These are phyloP conservation scores for Neocloeon triangulifer DNA, from an alignment of 1,140 invertebrate genomes.

Conservation along the genomic window DNA sequence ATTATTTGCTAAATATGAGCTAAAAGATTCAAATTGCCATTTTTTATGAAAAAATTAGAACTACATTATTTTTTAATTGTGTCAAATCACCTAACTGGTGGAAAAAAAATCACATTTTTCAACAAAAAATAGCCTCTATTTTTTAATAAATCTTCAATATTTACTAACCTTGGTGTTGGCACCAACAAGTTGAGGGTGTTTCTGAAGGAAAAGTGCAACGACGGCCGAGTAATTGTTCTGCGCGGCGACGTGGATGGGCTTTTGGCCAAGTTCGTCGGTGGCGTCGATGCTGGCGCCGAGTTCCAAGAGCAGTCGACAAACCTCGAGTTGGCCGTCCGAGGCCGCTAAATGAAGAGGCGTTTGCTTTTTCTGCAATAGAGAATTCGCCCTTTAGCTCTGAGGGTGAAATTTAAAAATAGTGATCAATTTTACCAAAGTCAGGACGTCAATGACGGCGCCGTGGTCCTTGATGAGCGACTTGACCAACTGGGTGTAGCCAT, in stretches of 20 bases:
- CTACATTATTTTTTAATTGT: too few species aligned
- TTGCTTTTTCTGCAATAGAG: slow-evolving; percentile 63
- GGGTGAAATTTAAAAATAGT: slow-evolving; percentile 1
- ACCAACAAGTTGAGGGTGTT: slow-evolving; percentile 84
- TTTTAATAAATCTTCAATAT: too few species aligned
- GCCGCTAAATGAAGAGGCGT: slow-evolving; percentile 76
- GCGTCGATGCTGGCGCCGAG: slow-evolving; percentile 92
- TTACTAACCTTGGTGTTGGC: slow-evolving; percentile 65
- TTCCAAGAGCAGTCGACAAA: slow-evolving; percentile 81
- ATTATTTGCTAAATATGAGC: too few species aligned
- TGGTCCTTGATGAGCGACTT: slow-evolving; percentile 82
- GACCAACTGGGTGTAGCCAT: slow-evolving; percentile 75
- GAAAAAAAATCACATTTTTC: too few species aligned
- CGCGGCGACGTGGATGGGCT: slow-evolving; percentile 79
- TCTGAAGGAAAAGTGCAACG: slow-evolving; percentile 88
- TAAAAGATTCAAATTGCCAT: too few species aligned
- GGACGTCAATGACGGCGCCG: slow-evolving; percentile 80
- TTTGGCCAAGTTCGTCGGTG: slow-evolving; percentile 75
- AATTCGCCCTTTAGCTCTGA: too few species aligned
- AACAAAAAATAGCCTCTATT: too few species aligned
- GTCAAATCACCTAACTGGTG: too few species aligned
- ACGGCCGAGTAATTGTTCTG: slow-evolving; percentile 98
- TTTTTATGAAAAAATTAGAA: too few species aligned
- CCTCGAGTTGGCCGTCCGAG: slow-evolving; percentile 81
- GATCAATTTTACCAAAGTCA: slow-evolving; percentile 44